A percentile compares a stretch with the other conserved stretches of the same genome.
These are phyloP conservation scores for Clarias platycephalus DNA, from an alignment of 2,797 vertebrate species.

Conservation along the genomic window DNA sequence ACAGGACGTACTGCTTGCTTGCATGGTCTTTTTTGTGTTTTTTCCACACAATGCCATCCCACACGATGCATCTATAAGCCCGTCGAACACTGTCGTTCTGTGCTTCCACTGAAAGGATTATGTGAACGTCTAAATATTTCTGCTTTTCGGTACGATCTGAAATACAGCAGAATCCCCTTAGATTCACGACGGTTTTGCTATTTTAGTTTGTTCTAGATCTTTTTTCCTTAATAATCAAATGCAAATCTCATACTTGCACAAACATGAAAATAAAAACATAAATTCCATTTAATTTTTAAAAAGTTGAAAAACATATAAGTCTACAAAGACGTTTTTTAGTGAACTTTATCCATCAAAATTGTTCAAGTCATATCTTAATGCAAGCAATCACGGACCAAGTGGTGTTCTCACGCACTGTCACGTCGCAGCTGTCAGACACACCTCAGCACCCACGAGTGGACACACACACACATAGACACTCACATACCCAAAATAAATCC, in stretches of 20 bases:
- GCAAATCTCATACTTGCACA: conserved; percentile 18
- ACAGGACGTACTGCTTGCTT: conserved; percentile 31
- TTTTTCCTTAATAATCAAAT: conserved; percentile 33
- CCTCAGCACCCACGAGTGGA: conserved; percentile 32
- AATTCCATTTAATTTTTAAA: background rate
- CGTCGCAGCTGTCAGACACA: conserved; percentile 39
- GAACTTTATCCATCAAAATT: background rate
- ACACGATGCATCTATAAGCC: conserved; percentile 32
- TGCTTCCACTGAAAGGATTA: conserved; percentile 30
- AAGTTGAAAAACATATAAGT: background rate
- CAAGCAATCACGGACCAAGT: conserved; percentile 3
- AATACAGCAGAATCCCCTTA: background rate
- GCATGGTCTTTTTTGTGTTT: background rate
- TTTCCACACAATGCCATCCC: conserved; percentile 36
- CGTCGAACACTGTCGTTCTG: background rate
- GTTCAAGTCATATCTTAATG: background rate
- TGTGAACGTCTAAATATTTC: conserved; percentile 46
- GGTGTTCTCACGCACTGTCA: conserved; percentile 19
- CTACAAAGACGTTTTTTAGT: background rate
- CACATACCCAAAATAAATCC: conserved; percentile 31
- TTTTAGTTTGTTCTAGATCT: conserved; percentile 44
- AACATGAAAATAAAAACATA: background rate
- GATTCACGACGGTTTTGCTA: conserved; percentile 40
- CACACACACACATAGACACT: conserved; percentile 6
- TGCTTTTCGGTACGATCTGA: conserved; percentile 34